phyloP scores from a whole-genome alignment of 2,113 vertebrate genomes.

The Cervus canadensis region DNA sequence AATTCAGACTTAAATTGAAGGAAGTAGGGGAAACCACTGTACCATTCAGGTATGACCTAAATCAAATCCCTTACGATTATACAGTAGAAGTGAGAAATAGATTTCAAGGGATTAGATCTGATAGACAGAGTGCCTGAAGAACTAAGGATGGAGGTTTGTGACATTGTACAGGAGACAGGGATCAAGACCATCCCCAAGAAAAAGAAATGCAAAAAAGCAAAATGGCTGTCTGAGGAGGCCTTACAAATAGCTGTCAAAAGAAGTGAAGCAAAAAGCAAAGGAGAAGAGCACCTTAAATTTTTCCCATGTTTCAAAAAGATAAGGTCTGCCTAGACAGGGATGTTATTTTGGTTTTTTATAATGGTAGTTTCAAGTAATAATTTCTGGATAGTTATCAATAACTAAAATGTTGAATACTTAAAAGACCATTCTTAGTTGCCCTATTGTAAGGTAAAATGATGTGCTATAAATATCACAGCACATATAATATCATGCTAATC shows the following conservation, averaged over 20 bases:
- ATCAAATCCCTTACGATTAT: not conserved
- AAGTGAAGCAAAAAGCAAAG: not conserved
- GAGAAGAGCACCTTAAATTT: not conserved
- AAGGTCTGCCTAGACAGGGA: not conserved
- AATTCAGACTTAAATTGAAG: not conserved
- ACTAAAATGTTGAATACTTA: not conserved
- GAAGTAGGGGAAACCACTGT: not conserved
- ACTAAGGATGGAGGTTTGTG: accelerated
- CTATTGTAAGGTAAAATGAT: not conserved
- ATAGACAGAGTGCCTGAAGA: not conserved
- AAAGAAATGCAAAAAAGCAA: not conserved
- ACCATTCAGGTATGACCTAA: not conserved
- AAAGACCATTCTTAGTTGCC: not conserved
- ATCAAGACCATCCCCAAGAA: not conserved
- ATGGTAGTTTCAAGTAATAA: not conserved
- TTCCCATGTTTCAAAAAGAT: not conserved
- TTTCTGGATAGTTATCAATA: not conserved
- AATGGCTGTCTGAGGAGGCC: not conserved
- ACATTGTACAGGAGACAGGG: not conserved
- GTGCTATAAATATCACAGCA: not conserved
- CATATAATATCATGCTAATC: not conserved
- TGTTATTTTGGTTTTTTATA: not conserved
- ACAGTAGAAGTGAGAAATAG: not conserved
- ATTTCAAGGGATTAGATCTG: not conserved
- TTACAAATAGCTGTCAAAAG: not conserved